A percentile compares a stretch with the other conserved stretches of the same genome.
Conservation (phyloP, 1,140 invertebrate species). For the Brachionus sp. region DNA sequence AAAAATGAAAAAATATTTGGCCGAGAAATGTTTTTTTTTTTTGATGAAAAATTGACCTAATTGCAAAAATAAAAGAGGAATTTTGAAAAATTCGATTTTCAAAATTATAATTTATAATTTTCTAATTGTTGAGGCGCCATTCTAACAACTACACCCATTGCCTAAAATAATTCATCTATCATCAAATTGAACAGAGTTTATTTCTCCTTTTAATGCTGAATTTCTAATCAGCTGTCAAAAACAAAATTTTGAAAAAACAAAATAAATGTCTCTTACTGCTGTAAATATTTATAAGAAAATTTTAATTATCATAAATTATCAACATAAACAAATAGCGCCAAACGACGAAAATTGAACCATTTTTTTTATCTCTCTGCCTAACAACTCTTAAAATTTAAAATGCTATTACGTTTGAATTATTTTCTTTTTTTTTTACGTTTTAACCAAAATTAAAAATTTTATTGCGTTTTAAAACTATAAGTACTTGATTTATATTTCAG, state of each 20-base stretch:
- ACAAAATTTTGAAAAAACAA: not conserved
- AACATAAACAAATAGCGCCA: not conserved
- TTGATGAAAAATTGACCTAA: not conserved
- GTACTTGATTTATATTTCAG: not conserved
- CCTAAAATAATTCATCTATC: not conserved
- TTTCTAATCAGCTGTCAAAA: not conserved
- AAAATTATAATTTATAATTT: slow-evolving; percentile 17
- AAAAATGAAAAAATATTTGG: not conserved
- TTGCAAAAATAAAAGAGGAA: not conserved
- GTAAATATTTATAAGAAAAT: not conserved
- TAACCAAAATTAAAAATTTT: not conserved
- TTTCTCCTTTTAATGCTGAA: not conserved
- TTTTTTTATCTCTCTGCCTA: not conserved
- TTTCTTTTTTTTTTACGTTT: not conserved
- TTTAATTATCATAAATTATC: not conserved
- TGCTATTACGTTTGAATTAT: not conserved
- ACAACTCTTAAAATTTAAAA: not conserved
- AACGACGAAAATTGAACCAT: not conserved
- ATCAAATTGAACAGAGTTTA: not conserved
- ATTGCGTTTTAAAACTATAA: not conserved
- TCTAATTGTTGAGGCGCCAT: not conserved
- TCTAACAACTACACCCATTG: not conserved
- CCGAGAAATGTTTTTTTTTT: not conserved
- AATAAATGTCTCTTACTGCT: not conserved
- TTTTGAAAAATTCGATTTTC: not conserved